Base-by-base conservation (phyloP, 1,140 invertebrate species). In the Chironomus tepperi region DNA sequence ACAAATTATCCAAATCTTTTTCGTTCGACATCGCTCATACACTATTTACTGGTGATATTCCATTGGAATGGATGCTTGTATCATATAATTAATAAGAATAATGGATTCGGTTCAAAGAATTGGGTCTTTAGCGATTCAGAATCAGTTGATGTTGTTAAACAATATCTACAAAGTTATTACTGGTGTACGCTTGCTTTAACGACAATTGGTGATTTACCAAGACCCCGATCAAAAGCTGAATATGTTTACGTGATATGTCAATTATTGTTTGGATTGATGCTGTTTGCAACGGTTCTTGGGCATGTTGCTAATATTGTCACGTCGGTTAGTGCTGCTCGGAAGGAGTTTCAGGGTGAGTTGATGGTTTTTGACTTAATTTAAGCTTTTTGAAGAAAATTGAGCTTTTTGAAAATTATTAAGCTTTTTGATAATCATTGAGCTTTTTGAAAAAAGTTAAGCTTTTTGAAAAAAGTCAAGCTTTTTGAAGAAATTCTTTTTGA, bases 1-100 rank as follows among this genome's bases (percentile, higher is more conserved):
- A 98, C 97, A 72, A 98, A 98, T 85, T 99, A 98, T 85, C 97
- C 97, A 75, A 99, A 99, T 86, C 87, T 98, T 81, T 96, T 98
- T 87, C 90, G 97, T 78, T 96, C 95, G 75, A 89, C 93, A 72
- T 93, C 94, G 79, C 87, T 98, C 78, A 93, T 97, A 82, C 96
- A 98, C 87, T 98, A 98, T 86, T 88, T 98, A 79, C 87, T 98
- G 84, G 95, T 97, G 84, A 96, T 98, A 84, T 98, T 98, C 86
- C 97, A 99, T 87, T 99, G 97, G 97, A 99, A 99, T 84, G 96
- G 97, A 77, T 98, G 97, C 87, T 87, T 98, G 80, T 97, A 96
- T 86, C 93, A 97, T 87, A 93, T 97, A 82, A 94, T 98, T 80
- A 91, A 93, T 87, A 95, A 95, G 85, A 95, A 95, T 85, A 91